Conservation (phyloP, 2,113 vertebrate genomes). For the Anarrhichthys ocellatus region DNA sequence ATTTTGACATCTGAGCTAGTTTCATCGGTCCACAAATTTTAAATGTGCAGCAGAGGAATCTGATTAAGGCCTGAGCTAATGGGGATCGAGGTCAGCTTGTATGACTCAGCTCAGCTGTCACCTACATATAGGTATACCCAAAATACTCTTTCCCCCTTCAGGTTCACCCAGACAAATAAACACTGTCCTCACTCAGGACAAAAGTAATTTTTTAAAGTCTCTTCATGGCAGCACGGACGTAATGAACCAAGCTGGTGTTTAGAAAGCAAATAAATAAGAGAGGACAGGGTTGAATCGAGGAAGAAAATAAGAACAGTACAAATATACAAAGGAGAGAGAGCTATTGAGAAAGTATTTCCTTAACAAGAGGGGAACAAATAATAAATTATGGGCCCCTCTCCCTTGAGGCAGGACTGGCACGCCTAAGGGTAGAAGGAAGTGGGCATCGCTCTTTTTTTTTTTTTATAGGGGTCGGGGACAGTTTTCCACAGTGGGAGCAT, state of each 20-base stretch:
- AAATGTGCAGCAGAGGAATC: constrained; percentile 71
- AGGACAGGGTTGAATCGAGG: constrained; percentile 70
- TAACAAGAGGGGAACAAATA: constrained; percentile 80
- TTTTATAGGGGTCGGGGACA: constrained; percentile 63
- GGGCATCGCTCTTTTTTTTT: constrained; percentile 72
- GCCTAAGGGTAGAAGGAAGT: constrained; percentile 71
- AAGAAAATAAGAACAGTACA: constrained; percentile 81
- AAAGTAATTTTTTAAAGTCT: constrained; percentile 78
- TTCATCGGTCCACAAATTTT: constrained; percentile 70
- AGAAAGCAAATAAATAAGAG: constrained; percentile 85
- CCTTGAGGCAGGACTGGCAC: constrained; percentile 65
- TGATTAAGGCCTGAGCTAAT: constrained; percentile 76
- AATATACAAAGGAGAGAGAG: constrained; percentile 82
- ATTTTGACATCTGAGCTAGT: constrained; percentile 76
- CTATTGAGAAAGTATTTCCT: constrained; percentile 84
- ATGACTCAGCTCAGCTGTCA: constrained; percentile 74
- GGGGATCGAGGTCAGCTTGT: constrained; percentile 71
- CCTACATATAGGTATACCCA: constrained; percentile 71
- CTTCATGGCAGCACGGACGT: constrained; percentile 65
- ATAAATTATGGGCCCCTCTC: constrained; percentile 77
- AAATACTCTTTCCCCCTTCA: constrained; percentile 71
- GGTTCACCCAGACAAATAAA: constrained; percentile 82
- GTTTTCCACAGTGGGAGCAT: constrained; percentile 63
- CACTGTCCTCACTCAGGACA: constrained; percentile 72
- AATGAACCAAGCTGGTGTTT: constrained; percentile 72